Evolutionary conservation across 2,888 invertebrate genomes (phyloP), one percentile per base, ranked within the genome.

Genomic region (Seladonia tumulorum): DNA sequence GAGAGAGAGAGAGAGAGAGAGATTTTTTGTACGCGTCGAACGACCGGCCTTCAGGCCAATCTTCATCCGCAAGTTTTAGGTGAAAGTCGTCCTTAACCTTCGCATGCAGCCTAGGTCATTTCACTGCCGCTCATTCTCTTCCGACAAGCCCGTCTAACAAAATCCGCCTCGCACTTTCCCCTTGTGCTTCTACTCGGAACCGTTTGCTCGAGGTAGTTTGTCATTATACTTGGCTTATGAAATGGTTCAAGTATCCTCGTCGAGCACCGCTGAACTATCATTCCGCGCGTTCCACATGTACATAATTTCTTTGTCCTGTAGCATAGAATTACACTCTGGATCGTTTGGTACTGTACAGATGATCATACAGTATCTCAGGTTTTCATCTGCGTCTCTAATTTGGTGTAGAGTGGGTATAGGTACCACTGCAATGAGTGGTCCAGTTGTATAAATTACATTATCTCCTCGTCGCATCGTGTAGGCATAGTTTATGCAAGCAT

Each of bases 41-140:
- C 10, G 49, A n/a, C 16, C 66, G 74, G 73, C 79, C 70, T 85
- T 85, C 70, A 35, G 53, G 53, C 12, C 76, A 81, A 49, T 71
- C 86, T 85, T 81, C 85, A 60, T 63, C 70, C 73, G 76, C 83
- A 45, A 79, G 79, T 83, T 84, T 85, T 77, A 86, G 80, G 80
- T 84, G 85, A 84, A 86, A 84, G 85, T 80, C 53, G 85, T 80
- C 85, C 85, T 86, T 86, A 86, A 86, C 85, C 85, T 86, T 84
- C 85, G 80, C 60, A 39, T 74, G 53, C 29, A 70, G 80, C 74
- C 84, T 86, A 80, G 80, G 77, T 84, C 84, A 77, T 84, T 86
- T 86, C 85, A 74, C 85, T 84, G 53, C 42, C 70, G 70, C 60
- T 85, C 84, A 76, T 76, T 83, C 79, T 86, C 85, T 80, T 84